phyloP scores from a whole-genome alignment of 2,797 vertebrate genomes.

The Mastacembelus armatus region DNA sequence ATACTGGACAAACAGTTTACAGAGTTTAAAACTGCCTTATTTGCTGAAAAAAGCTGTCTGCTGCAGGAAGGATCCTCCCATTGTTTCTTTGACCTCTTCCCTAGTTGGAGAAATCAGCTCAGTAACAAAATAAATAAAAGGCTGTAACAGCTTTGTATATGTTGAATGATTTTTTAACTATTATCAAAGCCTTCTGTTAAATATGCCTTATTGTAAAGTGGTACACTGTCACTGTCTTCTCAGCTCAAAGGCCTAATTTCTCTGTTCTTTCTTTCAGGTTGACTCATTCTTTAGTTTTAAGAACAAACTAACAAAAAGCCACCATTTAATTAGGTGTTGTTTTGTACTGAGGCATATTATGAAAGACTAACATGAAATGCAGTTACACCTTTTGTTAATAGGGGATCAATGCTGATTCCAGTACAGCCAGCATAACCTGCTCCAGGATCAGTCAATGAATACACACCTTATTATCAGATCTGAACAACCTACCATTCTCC shows the following conservation, averaged over 20 bases:
- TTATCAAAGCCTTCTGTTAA: neutral
- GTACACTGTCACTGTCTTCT: neutral
- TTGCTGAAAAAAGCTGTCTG: neutral
- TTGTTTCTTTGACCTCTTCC: conserved; percentile 28
- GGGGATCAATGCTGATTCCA: conserved; percentile 34
- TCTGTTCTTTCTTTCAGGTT: neutral
- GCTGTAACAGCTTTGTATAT: neutral
- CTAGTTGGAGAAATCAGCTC: neutral
- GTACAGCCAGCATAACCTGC: conserved; percentile 64
- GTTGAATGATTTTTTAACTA: neutral
- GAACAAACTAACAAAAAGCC: conserved; percentile 26
- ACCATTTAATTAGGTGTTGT: neutral
- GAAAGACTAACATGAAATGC: conserved; percentile 40
- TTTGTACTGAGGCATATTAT: neutral
- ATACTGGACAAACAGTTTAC: neutral
- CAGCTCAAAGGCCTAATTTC: neutral
- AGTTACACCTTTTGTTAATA: conserved; percentile 30
- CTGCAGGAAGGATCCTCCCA: conserved; percentile 39
- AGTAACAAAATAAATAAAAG: no score
- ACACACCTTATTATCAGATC: neutral
- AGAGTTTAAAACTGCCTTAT: neutral
- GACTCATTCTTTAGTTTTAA: conserved; percentile 16
- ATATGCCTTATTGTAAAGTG: neutral
- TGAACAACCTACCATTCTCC: neutral
- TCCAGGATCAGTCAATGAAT: conserved; percentile 14